Percentiles rank a stretch among this genome's conserved stretches.
Evolutionary conservation across 2,797 vertebrate species (phyloP).

Genomic region (Sarcoramphus papa): DNA sequence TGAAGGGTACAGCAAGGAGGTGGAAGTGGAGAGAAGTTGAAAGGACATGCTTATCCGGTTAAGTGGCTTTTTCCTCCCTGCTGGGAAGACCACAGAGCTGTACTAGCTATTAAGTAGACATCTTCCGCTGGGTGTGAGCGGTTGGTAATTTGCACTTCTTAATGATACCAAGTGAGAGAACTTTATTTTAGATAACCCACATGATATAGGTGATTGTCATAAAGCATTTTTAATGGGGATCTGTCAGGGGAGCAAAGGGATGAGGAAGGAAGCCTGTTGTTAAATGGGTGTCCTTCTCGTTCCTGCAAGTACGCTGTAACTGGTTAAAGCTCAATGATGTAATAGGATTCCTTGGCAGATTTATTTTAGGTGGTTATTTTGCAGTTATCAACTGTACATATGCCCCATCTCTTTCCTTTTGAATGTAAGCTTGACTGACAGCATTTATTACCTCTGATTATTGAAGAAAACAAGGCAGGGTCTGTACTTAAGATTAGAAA

Average conservation of each 20-base stretch:
- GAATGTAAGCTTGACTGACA: not conserved
- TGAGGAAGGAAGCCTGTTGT: conserved; percentile 4
- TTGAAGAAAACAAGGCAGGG: not conserved
- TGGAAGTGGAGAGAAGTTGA: conserved; percentile 3
- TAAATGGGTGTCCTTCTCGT: not conserved
- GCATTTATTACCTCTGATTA: not conserved
- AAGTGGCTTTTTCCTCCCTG: conserved; percentile 20
- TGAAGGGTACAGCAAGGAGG: not conserved
- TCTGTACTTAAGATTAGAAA: not conserved
- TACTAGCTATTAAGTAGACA: not conserved
- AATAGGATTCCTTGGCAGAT: not conserved
- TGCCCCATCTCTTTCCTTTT: not conserved
- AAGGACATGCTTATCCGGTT: not conserved
- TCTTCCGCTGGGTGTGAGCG: not conserved
- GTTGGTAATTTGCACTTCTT: not conserved
- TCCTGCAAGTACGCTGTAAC: not conserved
- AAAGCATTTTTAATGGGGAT: not conserved
- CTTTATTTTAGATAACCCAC: not conserved
- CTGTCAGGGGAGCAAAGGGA: not conserved
- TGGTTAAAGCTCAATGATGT: not conserved
- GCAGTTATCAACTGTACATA: not conserved
- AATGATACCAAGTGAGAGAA: not conserved
- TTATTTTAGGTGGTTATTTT: conserved; percentile 13
- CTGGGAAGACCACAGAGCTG: not conserved
- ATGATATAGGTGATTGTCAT: not conserved